Base-by-base conservation (phyloP, 2,888 invertebrate species). In the Julus scanicus region DNA sequence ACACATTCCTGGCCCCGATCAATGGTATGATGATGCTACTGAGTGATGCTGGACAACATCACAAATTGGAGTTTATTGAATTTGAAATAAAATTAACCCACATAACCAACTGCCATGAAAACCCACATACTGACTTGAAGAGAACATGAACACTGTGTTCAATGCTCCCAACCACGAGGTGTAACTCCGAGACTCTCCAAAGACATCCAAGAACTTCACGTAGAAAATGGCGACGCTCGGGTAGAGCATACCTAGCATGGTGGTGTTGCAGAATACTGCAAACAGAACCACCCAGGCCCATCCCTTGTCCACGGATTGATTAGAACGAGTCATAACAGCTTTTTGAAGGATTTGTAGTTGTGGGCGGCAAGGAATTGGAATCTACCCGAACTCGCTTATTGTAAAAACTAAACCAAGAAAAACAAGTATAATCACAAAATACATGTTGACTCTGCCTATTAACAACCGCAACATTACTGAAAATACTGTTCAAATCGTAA, bases 251-350 rank as follows among this genome's bases (percentile, higher is more conserved):
- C 53, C 49, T 13, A 57, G 29, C 13, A 86, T 29, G 11, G 37
- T 57, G 57, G 48, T 57, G 29, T n/a, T n/a, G 37, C 53, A 86
- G 13, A 86, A 86, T 37, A 39, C 29, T 1, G 86, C 86, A 13
- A 86, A 63, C 15, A 86, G 37, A 11, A 63, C 86, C 53, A 86
- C 37, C 86, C 86, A 86, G 9, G 86, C 29, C 86, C 86, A 86
- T 49, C 86, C 86, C n/a, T 49, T 44, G 86, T 86, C 86, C n/a
- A 49, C n/a, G 29, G 15, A 29, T 5, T 5, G 40, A 17, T 29
- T 15, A 9, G 48, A n/a, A n/a, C 44, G 39, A 6, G 11, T 40
- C 84, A 84, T 84, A 29, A n/a, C n/a, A 63, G n/a, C 63, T 63
- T 8, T 17, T 15, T 17, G 29, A 29, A 11, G 29, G 29, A 29